These are phyloP conservation scores for Chrysotoxum bicinctum DNA, from an alignment of 2,888 invertebrate genomes.

Conservation along the genomic window DNA sequence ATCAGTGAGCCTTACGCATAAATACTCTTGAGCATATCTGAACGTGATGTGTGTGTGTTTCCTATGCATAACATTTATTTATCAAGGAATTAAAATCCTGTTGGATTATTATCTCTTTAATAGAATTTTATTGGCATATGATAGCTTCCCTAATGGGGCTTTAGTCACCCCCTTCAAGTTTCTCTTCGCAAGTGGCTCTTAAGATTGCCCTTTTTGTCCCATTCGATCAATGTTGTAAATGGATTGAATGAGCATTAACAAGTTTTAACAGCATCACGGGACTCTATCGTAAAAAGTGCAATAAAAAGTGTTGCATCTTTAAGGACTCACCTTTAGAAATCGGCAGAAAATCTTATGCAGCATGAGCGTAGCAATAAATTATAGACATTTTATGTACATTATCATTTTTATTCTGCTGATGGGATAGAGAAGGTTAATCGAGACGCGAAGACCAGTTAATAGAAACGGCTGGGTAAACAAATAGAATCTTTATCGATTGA, in stretches of 20 bases:
- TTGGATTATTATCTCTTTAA: conserved; percentile 64
- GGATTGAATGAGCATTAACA: conserved; percentile 58
- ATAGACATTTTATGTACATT: background rate
- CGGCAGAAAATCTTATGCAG: background rate
- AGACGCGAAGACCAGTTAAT: background rate
- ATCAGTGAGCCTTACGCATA: conserved; percentile 30
- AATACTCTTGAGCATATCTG: conserved; percentile 10
- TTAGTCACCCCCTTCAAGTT: background rate
- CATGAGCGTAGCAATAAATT: background rate
- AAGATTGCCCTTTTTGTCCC: conserved; percentile 27
- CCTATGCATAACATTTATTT: background rate
- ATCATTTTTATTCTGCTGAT: background rate
- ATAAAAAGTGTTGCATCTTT: conserved; percentile 25
- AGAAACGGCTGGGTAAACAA: background rate
- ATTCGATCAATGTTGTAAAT: conserved; percentile 25
- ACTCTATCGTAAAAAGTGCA: conserved; percentile 27
- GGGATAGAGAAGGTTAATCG: background rate
- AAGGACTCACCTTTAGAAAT: conserved; percentile 33
- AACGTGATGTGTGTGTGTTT: background rate
- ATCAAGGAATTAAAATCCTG: conserved; percentile 32
- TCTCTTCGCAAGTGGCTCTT: conserved; percentile 5
- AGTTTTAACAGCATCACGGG: conserved; percentile 8
- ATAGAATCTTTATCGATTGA: conserved; percentile 7
- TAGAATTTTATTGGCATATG: conserved; percentile 62
- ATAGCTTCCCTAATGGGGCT: conserved; percentile 52